Conservation (phyloP, 2,797 vertebrate species). For the Smutsia temminckii region DNA sequence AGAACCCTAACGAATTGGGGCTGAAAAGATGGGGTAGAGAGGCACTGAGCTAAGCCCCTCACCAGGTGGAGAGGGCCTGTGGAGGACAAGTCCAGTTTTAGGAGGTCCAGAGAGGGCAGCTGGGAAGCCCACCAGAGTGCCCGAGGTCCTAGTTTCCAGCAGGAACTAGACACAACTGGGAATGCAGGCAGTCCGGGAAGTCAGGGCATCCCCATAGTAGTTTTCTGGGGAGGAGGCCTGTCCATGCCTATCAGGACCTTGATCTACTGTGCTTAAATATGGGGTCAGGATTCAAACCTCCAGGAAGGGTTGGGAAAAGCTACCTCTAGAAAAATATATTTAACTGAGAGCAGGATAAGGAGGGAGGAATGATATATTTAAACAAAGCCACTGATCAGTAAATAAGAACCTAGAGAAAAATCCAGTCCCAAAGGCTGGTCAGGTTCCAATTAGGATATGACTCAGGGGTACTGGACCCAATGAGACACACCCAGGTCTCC, state of each 20-base stretch:
- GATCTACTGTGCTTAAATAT: background rate
- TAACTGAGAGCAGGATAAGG: background rate
- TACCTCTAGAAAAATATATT: background rate
- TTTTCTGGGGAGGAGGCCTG: background rate
- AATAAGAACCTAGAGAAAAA: background rate
- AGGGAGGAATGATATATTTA: background rate
- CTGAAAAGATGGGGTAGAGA: background rate
- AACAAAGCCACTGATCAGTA: background rate
- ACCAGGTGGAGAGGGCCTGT: too few relatives aligned
- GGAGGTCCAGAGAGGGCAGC: background rate
- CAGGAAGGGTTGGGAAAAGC: background rate
- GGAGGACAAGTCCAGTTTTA: background rate
- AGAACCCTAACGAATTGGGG: background rate
- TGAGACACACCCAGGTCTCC: rapidly evolving
- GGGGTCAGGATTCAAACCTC: background rate
- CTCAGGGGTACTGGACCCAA: too few relatives aligned
- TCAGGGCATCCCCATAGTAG: background rate
- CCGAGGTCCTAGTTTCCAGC: background rate
- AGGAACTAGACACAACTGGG: background rate
- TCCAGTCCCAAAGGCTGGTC: background rate
- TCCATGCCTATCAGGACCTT: background rate
- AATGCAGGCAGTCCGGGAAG: background rate
- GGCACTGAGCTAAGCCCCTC: background rate
- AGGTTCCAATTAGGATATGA: background rate
- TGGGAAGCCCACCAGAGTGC: too few relatives aligned